These are phyloP conservation scores for Hyperoplus lanceolatus DNA, from an alignment of 2,797 vertebrate genomes.

Conservation along the genomic window DNA sequence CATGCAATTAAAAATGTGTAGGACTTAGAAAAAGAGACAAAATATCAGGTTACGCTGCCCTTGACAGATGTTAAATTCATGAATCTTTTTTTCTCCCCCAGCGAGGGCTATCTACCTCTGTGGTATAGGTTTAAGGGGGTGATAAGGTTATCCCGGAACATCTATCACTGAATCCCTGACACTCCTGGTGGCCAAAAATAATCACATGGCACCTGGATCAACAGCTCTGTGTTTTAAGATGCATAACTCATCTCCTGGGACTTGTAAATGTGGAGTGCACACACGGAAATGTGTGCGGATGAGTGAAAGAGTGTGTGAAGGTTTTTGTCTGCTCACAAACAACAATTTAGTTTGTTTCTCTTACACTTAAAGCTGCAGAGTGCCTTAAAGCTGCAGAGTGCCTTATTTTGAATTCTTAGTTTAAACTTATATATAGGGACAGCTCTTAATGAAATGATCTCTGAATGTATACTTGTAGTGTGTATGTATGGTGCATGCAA, in stretches of 20 bases:
- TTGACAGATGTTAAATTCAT: conserved; percentile 63
- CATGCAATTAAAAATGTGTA: conserved; percentile 64
- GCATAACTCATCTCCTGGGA: conserved; percentile 72
- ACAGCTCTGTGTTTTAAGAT: conserved; percentile 77
- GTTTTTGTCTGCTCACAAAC: conserved; percentile 30
- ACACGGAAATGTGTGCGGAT: conserved; percentile 46
- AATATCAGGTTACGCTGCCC: conserved; percentile 55
- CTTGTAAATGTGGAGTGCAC: conserved; percentile 48
- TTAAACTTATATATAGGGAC: too few species aligned
- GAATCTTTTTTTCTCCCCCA: conserved; percentile 31
- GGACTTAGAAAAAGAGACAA: conserved; percentile 38
- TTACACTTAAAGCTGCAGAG: too few species aligned
- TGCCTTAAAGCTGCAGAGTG: too few species aligned
- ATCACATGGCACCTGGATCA: conserved; percentile 86
- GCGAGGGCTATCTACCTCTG: conserved; percentile 54
- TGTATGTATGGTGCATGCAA: too few species aligned
- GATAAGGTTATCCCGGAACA: conserved; percentile 79
- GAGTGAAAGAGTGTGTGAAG: conserved; percentile 28
- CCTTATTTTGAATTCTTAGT: too few species aligned
- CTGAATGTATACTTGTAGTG: too few species aligned
- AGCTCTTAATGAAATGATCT: too few species aligned
- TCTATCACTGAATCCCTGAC: conserved; percentile 81
- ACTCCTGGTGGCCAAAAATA: conserved; percentile 81
- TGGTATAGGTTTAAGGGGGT: conserved; percentile 66
- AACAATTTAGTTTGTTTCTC: conserved; percentile 27